Evolutionary conservation across 2,888 invertebrate genomes (phyloP), one percentile per base, ranked within the genome.

Genomic region (Aphelenchoides bicaudatus): DNA sequence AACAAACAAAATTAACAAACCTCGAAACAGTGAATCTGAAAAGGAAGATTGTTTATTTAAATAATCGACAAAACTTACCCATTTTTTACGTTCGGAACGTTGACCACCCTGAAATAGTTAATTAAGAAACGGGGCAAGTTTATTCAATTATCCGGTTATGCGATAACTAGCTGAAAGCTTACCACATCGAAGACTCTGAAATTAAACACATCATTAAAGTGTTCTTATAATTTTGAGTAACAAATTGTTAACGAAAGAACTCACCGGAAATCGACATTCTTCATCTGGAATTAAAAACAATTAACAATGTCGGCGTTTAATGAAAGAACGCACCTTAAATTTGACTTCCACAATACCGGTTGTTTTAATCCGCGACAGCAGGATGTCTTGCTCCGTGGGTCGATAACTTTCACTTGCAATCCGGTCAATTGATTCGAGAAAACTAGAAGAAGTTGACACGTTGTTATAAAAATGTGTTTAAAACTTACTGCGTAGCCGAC

Each of bases 321-420:
- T n/a, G n/a, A n/a, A n/a, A n/a, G n/a, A n/a, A n/a, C n/a, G n/a
- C n/a, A n/a, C n/a, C n/a, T n/a, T n/a, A 61, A 78, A 75, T 50
- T 73, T 74, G 46, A 78, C 78, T 61, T 78, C 78, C n/a, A 78
- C 77, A 49, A 78, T 78, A 49, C 78, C 78, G 10, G 78, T 78
- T 0, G 78, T 78, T 56, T 78, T 78, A 49, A 78, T 78, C 62
- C 78, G 61, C 2, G 72, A 70, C n/a, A 75, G 58, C 13, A 78
- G 64, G 34, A 78, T 78, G 59, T 78, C 78, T 51, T 78, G 76
- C 37, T 78, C 78, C 1, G 75, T 73, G 2, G 78, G 75, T 16
- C 56, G 58, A 57, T 75, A 78, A 38, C 75, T 71, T 3, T 68
- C 61, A 4, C 53, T 27, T 5, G 66, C 52, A 29, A 74, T 74